Base-by-base conservation (phyloP, 2,888 invertebrate species). In the Tetragonisca angustula region DNA sequence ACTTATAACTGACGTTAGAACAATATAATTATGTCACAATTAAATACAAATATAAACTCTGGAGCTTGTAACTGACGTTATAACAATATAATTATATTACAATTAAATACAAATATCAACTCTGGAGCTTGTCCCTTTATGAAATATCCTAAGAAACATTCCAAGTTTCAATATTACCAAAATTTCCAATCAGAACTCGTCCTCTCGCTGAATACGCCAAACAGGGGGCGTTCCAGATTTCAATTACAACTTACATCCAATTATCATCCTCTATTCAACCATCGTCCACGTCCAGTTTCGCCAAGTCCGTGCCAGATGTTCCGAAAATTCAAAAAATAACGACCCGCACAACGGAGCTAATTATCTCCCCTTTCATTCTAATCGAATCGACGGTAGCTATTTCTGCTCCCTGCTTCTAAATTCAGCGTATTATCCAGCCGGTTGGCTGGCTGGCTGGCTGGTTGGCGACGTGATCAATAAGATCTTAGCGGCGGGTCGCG, bases 391-490 rank as follows among this genome's bases (percentile, higher is more conserved):
- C 43, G 6, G 3, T 27, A 17, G 5, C 24, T 17, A 24, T 61
- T 61, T 27, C 61, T 61, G 24, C 24, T 27, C 17, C 4, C 61
- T 24, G 27, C 19, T 21, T 4, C 32, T 19, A 27, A 43, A 68
- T 67, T 27, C 54, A 19, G 9, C 21, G 6, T 43, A 43, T 43
- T 9, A 43, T 43, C 43, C 43, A 43, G 43, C 43, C 9, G 43
- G 43, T 43, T 43, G 9, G 43, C 43, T 43, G 43, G 43, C 27
- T n/a, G n/a, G n/a, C 9, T 43, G 43, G 43, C 43, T 43, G 43
- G 43, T 43, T 43, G 43, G 43, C 50, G 69, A 11, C 27, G 49
- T 24, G 79, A 72, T 81, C 79, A 71, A 78, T 77, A 71, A 59
- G 56, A 72, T 68, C 67, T 72, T 61, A 49, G 17, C 24, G 27